These are phyloP conservation scores for Heloderma charlesbogerti DNA, from an alignment of 2,113 vertebrate genomes.

Conservation along the genomic window DNA sequence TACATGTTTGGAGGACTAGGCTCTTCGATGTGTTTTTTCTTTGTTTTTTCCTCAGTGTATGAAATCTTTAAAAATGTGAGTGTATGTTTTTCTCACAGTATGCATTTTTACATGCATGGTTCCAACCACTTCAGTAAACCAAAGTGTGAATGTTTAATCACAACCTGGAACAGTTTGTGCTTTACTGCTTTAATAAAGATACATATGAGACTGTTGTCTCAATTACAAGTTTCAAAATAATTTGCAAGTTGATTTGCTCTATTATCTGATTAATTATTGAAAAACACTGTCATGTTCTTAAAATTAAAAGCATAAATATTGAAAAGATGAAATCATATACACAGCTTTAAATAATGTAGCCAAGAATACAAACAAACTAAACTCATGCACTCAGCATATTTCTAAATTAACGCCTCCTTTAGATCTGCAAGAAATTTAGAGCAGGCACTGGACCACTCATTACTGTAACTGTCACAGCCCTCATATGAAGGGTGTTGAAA, in stretches of 20 bases:
- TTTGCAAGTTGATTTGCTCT: background rate
- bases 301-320: background rate
- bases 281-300: background rate
- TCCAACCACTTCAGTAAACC: background rate
- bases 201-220: background rate
- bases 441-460: background rate
- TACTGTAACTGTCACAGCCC: background rate
- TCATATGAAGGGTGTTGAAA: background rate
- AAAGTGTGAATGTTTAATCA: background rate
- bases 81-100: background rate
- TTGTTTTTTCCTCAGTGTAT: background rate
- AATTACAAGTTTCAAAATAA: background rate
- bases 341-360: background rate
- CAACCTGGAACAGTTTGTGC: background rate
- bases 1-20: background rate
- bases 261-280: constrained; percentile 29
- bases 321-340: background rate
- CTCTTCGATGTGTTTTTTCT: background rate
- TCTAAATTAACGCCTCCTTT: background rate
- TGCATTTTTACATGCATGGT: background rate
- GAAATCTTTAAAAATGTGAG: background rate
- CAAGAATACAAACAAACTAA: background rate
- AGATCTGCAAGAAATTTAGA: rapidly evolving
- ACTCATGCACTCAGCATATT: background rate
- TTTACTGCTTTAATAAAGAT: constrained; percentile 20